Conservation (phyloP, 1,140 invertebrate species). For the Papilio aristodemus region DNA sequence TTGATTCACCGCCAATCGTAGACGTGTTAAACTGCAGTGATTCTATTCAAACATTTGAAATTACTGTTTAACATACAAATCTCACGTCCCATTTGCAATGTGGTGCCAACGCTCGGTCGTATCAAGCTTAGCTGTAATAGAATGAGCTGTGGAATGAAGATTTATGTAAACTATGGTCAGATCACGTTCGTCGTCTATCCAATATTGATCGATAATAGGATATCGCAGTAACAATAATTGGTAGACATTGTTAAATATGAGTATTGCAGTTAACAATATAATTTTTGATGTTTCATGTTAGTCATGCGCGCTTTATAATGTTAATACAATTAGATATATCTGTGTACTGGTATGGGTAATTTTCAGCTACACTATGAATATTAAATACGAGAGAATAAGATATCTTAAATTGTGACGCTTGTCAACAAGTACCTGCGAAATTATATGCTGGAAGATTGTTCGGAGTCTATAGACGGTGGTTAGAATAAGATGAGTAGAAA, state of each 20-base stretch:
- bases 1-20: neutral
- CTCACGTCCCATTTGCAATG: conserved; percentile 12
- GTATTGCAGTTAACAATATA: neutral
- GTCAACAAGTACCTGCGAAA: too few species aligned
- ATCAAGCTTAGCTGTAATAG: neutral
- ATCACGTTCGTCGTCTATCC: neutral
- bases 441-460: too few species aligned
- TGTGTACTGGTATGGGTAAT: too few species aligned
- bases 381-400: too few species aligned
- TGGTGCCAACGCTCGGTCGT: neutral
- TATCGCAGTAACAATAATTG: neutral
- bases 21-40: neutral
- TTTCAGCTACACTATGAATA: too few species aligned
- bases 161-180: neutral
- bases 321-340: too few species aligned
- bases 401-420: too few species aligned
- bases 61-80: conserved; percentile 17
- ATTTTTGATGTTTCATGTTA: too few species aligned
- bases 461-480: too few species aligned
- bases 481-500: too few species aligned
- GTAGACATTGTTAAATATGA: conserved; percentile 7
- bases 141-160: neutral
- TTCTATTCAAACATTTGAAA: neutral
- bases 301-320: neutral
- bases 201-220: too few species aligned